Conservation (phyloP, 2,888 invertebrate species). For the Desoria tigrina region DNA sequence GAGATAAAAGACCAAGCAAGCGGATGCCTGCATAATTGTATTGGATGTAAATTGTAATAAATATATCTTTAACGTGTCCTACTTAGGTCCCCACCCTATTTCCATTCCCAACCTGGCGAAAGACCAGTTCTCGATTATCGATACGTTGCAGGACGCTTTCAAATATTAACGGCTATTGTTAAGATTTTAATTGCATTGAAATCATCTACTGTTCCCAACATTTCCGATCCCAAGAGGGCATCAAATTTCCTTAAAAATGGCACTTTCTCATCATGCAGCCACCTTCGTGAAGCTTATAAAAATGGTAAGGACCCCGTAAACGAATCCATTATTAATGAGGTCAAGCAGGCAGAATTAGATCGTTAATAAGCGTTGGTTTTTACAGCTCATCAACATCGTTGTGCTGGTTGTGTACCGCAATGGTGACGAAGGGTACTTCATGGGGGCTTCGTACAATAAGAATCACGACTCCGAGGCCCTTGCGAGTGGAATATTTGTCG, state of each 20-base stretch:
- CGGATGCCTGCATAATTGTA: not conserved
- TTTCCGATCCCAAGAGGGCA: too few species aligned
- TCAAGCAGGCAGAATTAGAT: not conserved
- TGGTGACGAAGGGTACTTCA: slow-evolving; percentile 78
- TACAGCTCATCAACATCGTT: slow-evolving; percentile 77
- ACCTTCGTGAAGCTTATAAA: slow-evolving; percentile 43
- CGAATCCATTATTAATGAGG: not conserved
- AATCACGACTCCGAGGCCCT: slow-evolving; percentile 87
- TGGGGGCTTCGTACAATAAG: slow-evolving; percentile 86
- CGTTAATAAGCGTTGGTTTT: slow-evolving; percentile 50
- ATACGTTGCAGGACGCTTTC: not conserved
- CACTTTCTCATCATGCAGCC: slow-evolving; percentile 43
- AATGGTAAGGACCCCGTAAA: slow-evolving; percentile 31
- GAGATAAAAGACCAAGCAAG: slow-evolving; percentile 1
- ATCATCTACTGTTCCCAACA: too few species aligned
- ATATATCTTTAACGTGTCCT: slow-evolving; percentile 9
- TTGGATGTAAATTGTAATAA: not conserved
- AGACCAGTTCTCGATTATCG: not conserved
- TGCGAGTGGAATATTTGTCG: slow-evolving; percentile 82
- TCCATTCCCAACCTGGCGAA: not conserved
- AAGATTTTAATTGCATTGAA: too few species aligned
- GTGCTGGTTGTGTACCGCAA: slow-evolving; percentile 78
- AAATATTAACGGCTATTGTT: too few species aligned
- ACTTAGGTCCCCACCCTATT: slow-evolving; percentile 11
- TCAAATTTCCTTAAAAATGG: slow-evolving; percentile 30